phyloP scores from a whole-genome alignment of 2,888 invertebrate species.

The Dermolepida albohirtum region DNA sequence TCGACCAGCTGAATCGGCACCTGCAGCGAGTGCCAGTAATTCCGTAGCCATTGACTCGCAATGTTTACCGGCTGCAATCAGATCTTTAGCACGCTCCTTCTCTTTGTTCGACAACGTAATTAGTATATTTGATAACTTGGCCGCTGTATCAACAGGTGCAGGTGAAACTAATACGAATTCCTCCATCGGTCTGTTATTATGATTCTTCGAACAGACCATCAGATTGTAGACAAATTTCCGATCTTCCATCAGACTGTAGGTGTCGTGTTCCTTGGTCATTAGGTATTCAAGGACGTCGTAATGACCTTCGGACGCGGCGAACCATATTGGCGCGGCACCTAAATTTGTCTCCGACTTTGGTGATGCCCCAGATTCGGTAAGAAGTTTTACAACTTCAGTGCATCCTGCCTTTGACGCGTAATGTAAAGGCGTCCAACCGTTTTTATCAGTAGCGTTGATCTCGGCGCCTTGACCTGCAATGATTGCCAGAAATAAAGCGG shows the following conservation, averaged over 20 bases:
- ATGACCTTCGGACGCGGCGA: constrained; percentile 97
- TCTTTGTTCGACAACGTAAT: constrained; percentile 92
- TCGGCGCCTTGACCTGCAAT: constrained; percentile 90
- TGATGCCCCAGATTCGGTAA: constrained; percentile 96
- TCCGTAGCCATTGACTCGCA: constrained; percentile 99
- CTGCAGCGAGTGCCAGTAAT: constrained; percentile 91
- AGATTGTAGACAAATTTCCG: constrained; percentile 97
- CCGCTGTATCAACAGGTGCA: constrained; percentile 99
- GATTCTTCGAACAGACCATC: constrained; percentile 97
- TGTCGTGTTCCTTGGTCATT: constrained; percentile 97
- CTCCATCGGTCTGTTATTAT: constrained; percentile 95
- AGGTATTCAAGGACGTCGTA: constrained; percentile 95
- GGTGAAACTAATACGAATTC: constrained; percentile 98
- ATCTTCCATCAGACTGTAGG: constrained; percentile 97
- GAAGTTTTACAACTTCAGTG: constrained; percentile 92
- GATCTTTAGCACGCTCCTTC: constrained; percentile 97
- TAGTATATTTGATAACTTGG: constrained; percentile 94
- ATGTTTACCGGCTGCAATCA: constrained; percentile 94
- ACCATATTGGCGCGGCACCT: constrained; percentile 97
- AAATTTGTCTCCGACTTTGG: constrained; percentile 95
- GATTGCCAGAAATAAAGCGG: constrained; percentile 32
- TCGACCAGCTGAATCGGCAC: constrained; percentile 93
- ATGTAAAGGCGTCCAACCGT: constrained; percentile 96
- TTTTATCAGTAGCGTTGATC: constrained; percentile 97
- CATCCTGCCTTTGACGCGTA: constrained; percentile 95